Percentiles rank a stretch among this genome's conserved stretches.
Conservation (phyloP, 2,888 invertebrate genomes). For the Acleris laterana region DNA sequence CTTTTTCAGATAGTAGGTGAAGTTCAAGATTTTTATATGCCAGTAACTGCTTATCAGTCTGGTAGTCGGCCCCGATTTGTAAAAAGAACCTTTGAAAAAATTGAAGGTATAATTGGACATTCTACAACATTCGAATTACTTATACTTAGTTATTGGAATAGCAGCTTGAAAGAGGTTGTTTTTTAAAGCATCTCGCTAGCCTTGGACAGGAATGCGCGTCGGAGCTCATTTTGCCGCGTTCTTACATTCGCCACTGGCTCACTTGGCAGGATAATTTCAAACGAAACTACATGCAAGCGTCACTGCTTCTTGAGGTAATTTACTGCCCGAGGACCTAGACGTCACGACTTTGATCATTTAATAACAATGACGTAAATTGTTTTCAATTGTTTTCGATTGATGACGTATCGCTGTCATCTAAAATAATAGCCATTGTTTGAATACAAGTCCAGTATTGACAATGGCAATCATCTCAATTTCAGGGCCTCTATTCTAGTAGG, state of each 20-base stretch:
- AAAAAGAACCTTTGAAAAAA: conserved; percentile 25
- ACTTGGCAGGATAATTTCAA: conserved; percentile 20
- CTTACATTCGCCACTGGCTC: conserved; percentile 4
- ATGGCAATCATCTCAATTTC: no score
- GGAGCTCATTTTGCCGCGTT: conserved; percentile 25
- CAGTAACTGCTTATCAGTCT: no score
- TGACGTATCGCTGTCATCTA: no score
- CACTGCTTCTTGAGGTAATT: conserved; percentile 6
- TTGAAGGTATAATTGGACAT: not conserved
- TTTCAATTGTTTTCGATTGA: no score
- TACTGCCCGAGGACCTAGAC: conserved; percentile 3
- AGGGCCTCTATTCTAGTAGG: no score
- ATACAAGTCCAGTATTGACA: no score
- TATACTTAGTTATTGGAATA: conserved; percentile 22
- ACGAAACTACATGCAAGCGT: conserved; percentile 10
- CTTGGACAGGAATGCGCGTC: conserved; percentile 25
- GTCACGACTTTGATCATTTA: conserved; percentile 24
- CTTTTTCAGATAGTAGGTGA: no score
- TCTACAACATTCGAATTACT: conserved; percentile 12
- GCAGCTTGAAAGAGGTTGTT: conserved; percentile 7
- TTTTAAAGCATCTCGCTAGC: conserved; percentile 20
- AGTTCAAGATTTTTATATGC: no score
- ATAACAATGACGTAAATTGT: conserved; percentile 20
- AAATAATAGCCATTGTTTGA: no score
- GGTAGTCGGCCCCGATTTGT: no score